A percentile compares a stretch with the other conserved stretches of the same genome.
phyloP scores from a whole-genome alignment of 1,140 invertebrate genomes.

The Eupristina koningsbergeri region DNA sequence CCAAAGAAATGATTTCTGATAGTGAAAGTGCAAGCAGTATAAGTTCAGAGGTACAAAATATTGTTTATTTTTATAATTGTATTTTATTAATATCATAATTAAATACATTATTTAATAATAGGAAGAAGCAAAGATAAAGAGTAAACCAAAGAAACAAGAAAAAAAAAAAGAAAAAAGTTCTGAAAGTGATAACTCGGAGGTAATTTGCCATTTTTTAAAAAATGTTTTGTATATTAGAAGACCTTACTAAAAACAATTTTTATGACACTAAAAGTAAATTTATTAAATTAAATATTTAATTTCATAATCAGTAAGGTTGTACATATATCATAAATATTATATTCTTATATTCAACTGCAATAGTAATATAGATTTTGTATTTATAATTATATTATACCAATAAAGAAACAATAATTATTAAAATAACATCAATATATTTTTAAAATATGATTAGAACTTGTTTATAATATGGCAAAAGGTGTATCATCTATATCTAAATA shows the following conservation, averaged over 20 bases:
- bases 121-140: slow-evolving; percentile 50
- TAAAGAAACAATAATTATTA: too few relatives aligned
- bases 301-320: too few relatives aligned
- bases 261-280: background rate
- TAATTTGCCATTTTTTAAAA: slow-evolving; percentile 22
- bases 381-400: too few relatives aligned
- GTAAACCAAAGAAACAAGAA: slow-evolving; percentile 37
- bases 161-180: slow-evolving; percentile 47
- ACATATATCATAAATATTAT: too few relatives aligned
- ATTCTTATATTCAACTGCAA: too few relatives aligned
- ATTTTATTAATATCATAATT: slow-evolving; percentile 15
- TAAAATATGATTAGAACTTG: too few relatives aligned
- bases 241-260: background rate
- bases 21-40: slow-evolving; percentile 51
- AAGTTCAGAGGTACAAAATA: slow-evolving; percentile 50
- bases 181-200: slow-evolving; percentile 45
- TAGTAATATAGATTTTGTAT: too few relatives aligned
- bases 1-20: slow-evolving; percentile 60
- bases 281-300: too few relatives aligned
- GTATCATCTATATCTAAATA: background rate
- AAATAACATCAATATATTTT: background rate
- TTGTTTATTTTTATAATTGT: slow-evolving; percentile 34
- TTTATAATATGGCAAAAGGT: background rate
- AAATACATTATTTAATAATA: slow-evolving; percentile 35
- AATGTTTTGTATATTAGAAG: background rate